These are phyloP conservation scores for Entomobrya proxima DNA, from an alignment of 2,888 invertebrate genomes.

Conservation along the genomic window DNA sequence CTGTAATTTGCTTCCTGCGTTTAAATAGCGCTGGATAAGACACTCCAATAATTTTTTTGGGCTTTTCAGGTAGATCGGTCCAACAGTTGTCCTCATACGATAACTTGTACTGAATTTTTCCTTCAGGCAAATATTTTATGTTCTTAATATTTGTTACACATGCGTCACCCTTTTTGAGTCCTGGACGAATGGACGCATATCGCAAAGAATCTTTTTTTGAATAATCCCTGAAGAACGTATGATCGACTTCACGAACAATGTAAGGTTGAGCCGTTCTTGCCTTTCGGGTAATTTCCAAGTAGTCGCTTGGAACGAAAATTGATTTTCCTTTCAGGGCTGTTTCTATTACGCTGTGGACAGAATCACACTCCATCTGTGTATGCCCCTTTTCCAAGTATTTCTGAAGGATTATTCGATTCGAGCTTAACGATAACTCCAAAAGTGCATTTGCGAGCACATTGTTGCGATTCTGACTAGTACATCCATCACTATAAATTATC, in stretches of 20 bases:
- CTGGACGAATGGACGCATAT: neutral
- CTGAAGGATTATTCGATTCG: slow-evolving; percentile 74
- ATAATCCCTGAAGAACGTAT: slow-evolving; percentile 4
- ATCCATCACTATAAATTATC: slow-evolving; percentile 58
- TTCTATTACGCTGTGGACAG: slow-evolving; percentile 77
- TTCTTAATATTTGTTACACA: slow-evolving; percentile 4
- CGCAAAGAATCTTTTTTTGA: neutral
- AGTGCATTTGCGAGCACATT: slow-evolving; percentile 75
- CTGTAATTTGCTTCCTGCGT: neutral
- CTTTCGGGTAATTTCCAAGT: slow-evolving; percentile 71
- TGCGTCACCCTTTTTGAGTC: neutral
- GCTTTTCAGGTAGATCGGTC: neutral
- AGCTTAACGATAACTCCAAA: slow-evolving; percentile 71
- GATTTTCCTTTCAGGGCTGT: slow-evolving; percentile 75
- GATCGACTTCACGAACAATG: neutral
- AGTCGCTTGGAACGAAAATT: slow-evolving; percentile 75
- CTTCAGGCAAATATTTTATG: neutral
- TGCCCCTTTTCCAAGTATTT: slow-evolving; percentile 76
- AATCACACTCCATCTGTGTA: slow-evolving; percentile 77
- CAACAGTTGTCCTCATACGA: neutral
- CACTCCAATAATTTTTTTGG: neutral
- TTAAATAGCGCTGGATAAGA: neutral
- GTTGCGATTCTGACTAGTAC: slow-evolving; percentile 75
- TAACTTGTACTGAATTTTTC: slow-evolving; percentile 11
- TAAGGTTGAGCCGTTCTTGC: slow-evolving; percentile 53